Evolutionary conservation across 2,113 vertebrate genomes (phyloP), one percentile per base, ranked within the genome.

Genomic region (Anseranas semipalmata): DNA sequence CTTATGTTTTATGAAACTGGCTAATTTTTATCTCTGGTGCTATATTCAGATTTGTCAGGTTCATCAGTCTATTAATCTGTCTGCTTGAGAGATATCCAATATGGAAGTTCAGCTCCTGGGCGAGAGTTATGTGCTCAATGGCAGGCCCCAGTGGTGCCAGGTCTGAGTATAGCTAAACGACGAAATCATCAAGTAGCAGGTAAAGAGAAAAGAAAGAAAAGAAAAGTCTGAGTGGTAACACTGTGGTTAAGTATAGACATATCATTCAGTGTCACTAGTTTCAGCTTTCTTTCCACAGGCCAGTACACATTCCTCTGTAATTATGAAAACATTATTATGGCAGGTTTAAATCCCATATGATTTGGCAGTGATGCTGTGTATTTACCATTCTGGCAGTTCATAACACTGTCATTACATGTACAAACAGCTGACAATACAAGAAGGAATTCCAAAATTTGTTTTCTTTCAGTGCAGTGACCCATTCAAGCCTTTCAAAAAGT

Each of bases 321-420:
- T 93, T 95, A 94, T 84, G 66, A 87, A 97, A 95, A 56, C 60
- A 53, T 32, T 63, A 35, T 79, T 59, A 89, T 50, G 63, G 28
- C 12, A 70, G 35, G 32, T 89, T 94, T 92, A 89, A 85, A 84
- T 83, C 81, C 72, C 62, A 3, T 84, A 71, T 59, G 43, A 91
- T 84, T 95, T 94, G 85, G 52, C 85, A 94, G 55, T 55, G 55
- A 30, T 12, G 32, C 6, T 50, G 20, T 73, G 14, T 81, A 84
- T 94, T 97, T 93, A 88, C 30, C 70, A 37, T 16, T 25, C 85
- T 94, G 63, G 55, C 75, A 86, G 82, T 43, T 84, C 60, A 95
- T 91, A 93, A 85, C 35, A 33, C 27, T 91, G 77, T 89, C 60
- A 84, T 92, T 92, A 80, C 70, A 92, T 84, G 65, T 74, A 73